Conservation (phyloP, 2,888 invertebrate genomes). For the Masnerella sp. region DNA sequence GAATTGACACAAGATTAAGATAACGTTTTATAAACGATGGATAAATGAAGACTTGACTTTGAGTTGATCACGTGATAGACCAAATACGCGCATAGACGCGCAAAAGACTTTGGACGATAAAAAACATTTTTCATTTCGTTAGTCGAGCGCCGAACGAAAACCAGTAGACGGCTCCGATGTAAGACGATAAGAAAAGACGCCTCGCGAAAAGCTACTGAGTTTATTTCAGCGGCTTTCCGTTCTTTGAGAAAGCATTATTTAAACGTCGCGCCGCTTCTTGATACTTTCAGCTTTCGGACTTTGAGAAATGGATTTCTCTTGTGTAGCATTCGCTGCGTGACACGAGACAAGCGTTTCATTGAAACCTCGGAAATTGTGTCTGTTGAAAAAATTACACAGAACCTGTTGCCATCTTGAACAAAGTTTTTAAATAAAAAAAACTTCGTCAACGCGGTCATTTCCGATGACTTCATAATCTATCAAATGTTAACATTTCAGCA, state of each 20-base stretch:
- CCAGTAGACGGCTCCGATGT: slow-evolving; percentile 46
- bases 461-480: no score
- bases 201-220: slow-evolving; percentile 49
- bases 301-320: slow-evolving; percentile 55
- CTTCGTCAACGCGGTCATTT: no score
- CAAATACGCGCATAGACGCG: no score
- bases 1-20: no score
- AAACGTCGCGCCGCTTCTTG: slow-evolving; percentile 41
- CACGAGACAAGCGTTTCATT: slow-evolving; percentile 46
- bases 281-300: slow-evolving; percentile 50
- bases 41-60: no score
- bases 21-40: no score
- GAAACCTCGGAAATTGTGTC: slow-evolving; percentile 34
- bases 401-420: slow-evolving; percentile 29
- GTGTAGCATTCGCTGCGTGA: slow-evolving; percentile 38
- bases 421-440: background rate
- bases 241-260: slow-evolving; percentile 54
- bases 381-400: slow-evolving; percentile 7
- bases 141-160: slow-evolving; percentile 38
- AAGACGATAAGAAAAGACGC: slow-evolving; percentile 52
- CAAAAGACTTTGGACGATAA: no score
- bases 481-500: no score
- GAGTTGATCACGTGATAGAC: no score
- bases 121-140: slow-evolving; percentile 57
- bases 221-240: slow-evolving; percentile 53